Evolutionary conservation across 2,113 vertebrate genomes (phyloP).

Genomic region (Cyanistes caeruleus): DNA sequence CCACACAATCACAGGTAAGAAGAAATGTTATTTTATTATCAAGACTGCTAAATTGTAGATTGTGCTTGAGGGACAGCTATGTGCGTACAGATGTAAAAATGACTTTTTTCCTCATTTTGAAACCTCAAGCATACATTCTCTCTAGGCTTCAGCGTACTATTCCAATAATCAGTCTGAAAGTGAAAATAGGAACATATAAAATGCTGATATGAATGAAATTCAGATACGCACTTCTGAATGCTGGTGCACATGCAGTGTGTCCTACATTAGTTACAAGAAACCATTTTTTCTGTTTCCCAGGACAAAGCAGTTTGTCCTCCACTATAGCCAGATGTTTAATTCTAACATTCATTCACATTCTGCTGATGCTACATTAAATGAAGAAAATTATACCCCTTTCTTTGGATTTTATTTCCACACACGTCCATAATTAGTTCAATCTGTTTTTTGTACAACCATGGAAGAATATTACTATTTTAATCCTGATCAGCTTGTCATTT

Average conservation of each 20-base stretch:
- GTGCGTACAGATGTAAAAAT: neutral
- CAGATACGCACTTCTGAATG: slow-evolving; percentile 42
- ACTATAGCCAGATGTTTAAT: neutral
- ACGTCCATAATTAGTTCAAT: slow-evolving; percentile 15
- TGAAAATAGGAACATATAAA: neutral
- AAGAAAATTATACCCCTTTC: slow-evolving; percentile 3
- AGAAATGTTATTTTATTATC: neutral
- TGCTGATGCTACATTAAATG: slow-evolving; percentile 42
- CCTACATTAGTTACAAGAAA: neutral
- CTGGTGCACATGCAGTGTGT: slow-evolving; percentile 60
- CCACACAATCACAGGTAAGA: neutral
- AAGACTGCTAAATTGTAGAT: neutral
- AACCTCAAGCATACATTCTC: slow-evolving; percentile 12
- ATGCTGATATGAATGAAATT: slow-evolving; percentile 16
- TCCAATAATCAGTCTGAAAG: slow-evolving; percentile 21
- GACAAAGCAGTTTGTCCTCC: slow-evolving; percentile 26
- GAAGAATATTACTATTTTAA: slow-evolving; percentile 42
- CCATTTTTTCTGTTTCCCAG: slow-evolving; percentile 10
- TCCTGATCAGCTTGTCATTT: slow-evolving; percentile 53
- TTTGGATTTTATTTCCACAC: slow-evolving; percentile 58
- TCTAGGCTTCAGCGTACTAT: neutral
- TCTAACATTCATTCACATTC: slow-evolving; percentile 56
- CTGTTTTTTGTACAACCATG: neutral
- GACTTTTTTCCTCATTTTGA: neutral
- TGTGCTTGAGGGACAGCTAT: neutral